phyloP scores from a whole-genome alignment of 2,113 vertebrate species.

The Crotalus viridis region DNA sequence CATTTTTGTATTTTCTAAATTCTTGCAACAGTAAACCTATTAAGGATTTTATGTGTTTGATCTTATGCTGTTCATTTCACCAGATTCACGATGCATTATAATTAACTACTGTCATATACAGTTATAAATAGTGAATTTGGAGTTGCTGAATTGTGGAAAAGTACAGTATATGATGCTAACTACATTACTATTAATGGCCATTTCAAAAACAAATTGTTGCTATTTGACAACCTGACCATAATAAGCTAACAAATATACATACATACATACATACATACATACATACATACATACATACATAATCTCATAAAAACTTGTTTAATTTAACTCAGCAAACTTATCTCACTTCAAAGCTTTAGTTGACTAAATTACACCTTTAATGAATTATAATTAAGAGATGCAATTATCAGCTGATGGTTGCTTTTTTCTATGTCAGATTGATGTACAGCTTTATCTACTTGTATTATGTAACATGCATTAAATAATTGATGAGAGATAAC shows the following conservation, averaged over 20 bases:
- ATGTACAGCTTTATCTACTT: background rate
- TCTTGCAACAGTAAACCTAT: background rate
- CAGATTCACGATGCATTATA: background rate
- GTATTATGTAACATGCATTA: background rate
- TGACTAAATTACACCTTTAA: background rate
- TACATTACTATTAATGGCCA: background rate
- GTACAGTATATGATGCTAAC: background rate
- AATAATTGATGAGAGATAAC: background rate
- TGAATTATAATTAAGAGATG: background rate
- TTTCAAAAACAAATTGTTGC: background rate
- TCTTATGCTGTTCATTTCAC: background rate
- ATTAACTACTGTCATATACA: background rate
- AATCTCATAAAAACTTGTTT: background rate
- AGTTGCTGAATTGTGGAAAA: background rate
- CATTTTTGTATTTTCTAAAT: background rate
- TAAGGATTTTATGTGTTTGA: background rate
- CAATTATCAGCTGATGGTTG: background rate
- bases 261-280: no score
- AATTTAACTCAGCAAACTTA: background rate
- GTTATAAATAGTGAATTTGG: background rate
- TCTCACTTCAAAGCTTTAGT: background rate
- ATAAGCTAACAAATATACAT: background rate
- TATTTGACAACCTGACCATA: background rate
- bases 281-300: background rate
- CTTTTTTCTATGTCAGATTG: background rate